Percentiles rank a stretch among this genome's conserved stretches.
These are phyloP conservation scores for Chunga burmeisteri DNA, from an alignment of 2,113 vertebrate genomes.

Conservation along the genomic window DNA sequence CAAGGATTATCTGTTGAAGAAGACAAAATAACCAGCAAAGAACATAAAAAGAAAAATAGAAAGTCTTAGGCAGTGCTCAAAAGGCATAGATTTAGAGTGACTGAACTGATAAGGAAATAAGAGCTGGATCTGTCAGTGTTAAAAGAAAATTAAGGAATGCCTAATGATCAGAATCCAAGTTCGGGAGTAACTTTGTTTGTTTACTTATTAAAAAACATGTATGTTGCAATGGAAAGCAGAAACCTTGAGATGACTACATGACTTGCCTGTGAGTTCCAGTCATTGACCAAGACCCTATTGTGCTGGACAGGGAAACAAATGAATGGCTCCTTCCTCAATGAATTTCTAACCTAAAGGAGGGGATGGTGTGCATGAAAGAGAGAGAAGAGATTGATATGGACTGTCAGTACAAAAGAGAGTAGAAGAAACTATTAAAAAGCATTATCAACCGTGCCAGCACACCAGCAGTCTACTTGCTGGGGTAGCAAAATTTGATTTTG, in stretches of 20 bases:
- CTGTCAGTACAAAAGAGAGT: neutral
- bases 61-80: neutral
- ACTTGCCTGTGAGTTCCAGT: neutral
- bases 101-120: conserved; percentile 43
- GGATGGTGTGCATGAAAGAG: accelerated
- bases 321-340: neutral
- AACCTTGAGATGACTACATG: neutral
- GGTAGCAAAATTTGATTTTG: conserved; percentile 28
- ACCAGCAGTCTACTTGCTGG: neutral
- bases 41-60: neutral
- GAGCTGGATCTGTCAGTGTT: conserved; percentile 14
- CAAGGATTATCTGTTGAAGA: neutral
- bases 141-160: conserved; percentile 58
- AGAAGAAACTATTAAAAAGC: neutral
- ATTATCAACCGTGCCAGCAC: neutral
- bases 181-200: neutral
- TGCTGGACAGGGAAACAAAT: neutral
- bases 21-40: neutral
- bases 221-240: neutral
- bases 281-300: neutral
- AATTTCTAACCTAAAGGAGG: neutral
- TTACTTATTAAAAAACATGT: neutral
- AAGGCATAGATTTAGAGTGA: conserved; percentile 42
- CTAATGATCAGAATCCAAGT: neutral
- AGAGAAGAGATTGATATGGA: neutral